phyloP scores from a whole-genome alignment of 2,797 vertebrate species.

The Pangasius mekongensis region DNA sequence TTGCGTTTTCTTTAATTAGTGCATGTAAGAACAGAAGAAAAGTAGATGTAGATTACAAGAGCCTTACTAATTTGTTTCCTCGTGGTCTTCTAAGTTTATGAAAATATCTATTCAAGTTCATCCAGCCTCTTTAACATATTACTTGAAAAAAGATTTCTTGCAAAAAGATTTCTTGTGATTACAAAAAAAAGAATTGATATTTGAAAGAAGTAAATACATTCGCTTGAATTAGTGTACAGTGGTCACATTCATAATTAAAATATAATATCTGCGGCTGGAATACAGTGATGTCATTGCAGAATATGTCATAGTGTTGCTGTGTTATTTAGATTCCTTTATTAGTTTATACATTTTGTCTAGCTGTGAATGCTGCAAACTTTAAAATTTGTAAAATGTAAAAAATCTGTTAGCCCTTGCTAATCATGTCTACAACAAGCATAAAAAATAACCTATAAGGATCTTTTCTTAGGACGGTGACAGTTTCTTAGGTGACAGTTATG shows the following conservation, averaged over 20 bases:
- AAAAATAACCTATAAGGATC: neutral
- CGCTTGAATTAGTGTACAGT: slow-evolving; percentile 67
- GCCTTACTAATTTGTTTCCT: neutral
- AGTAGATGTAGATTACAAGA: neutral
- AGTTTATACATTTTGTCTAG: slow-evolving; percentile 69
- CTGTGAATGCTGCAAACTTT: slow-evolving; percentile 28
- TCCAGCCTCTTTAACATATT: slow-evolving; percentile 64
- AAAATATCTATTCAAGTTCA: neutral
- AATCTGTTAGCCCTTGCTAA: neutral
- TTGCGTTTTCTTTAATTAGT: neutral
- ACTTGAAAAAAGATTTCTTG: slow-evolving; percentile 62
- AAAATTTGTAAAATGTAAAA: neutral
- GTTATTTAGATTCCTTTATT: slow-evolving; percentile 71
- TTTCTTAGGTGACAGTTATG: neutral
- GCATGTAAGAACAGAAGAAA: neutral
- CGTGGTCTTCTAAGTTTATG: neutral
- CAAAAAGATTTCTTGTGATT: neutral
- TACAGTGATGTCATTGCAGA: slow-evolving; percentile 68
- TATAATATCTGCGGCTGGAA: slow-evolving; percentile 71
- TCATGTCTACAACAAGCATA: neutral
- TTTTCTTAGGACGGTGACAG: neutral
- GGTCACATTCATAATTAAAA: slow-evolving; percentile 74
- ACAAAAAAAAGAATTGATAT: slow-evolving; percentile 58
- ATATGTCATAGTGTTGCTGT: slow-evolving; percentile 25
- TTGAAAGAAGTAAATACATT: slow-evolving; percentile 51